Conservation (phyloP, 2,888 invertebrate species). For the Pyrrhopygopsis socrates region DNA sequence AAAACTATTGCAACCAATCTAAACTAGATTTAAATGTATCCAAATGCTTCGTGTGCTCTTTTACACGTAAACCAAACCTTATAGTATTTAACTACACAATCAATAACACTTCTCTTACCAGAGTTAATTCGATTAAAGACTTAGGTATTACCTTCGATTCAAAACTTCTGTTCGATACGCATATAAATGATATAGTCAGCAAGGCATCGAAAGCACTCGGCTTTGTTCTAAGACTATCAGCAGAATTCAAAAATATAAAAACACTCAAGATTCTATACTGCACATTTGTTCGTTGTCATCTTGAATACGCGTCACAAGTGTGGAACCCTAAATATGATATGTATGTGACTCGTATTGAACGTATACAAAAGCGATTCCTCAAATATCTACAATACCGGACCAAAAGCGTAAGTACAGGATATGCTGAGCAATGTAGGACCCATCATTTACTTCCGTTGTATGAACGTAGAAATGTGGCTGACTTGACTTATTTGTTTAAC, state of each 20-base stretch:
- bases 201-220: conserved; percentile 4
- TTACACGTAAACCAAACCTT: background rate
- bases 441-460: background rate
- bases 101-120: background rate
- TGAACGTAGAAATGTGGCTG: background rate
- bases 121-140: background rate
- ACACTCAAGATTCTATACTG: conserved; percentile 21
- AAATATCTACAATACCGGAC: background rate
- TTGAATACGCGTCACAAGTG: background rate
- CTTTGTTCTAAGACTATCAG: background rate
- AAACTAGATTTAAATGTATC: background rate
- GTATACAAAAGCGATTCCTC: background rate
- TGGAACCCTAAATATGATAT: background rate
- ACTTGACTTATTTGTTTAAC: background rate
- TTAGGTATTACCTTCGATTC: background rate
- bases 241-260: conserved; percentile 13
- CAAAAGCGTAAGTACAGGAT: background rate
- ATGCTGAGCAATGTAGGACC: background rate
- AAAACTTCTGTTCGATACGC: background rate
- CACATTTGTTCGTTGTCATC: conserved; percentile 9
- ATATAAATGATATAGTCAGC: background rate
- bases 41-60: background rate
- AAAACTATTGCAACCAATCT: background rate
- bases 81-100: background rate
- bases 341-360: background rate